phyloP scores from a whole-genome alignment of 1,140 invertebrate genomes.

The Zaprionus camerounensis region DNA sequence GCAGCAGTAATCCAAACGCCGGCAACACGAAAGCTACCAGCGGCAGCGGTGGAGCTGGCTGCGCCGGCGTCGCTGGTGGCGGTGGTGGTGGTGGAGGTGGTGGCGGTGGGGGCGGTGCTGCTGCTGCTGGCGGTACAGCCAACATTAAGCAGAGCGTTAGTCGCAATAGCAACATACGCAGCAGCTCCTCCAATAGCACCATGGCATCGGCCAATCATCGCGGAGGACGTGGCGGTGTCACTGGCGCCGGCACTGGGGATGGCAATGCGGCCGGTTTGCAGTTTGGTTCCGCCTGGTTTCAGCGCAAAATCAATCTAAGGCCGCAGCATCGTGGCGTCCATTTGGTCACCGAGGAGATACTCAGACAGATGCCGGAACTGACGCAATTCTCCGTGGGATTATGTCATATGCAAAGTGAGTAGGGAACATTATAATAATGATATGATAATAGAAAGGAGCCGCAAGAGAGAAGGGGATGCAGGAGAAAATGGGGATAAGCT shows the following conservation, averaged over 20 bases:
- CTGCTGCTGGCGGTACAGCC: slow-evolving; percentile 34
- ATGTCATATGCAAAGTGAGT: slow-evolving; percentile 98
- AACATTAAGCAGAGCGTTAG: slow-evolving; percentile 82
- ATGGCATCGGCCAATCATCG: slow-evolving; percentile 86
- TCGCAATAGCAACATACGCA: slow-evolving; percentile 83
- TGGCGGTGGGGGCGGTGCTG: slow-evolving; percentile 53
- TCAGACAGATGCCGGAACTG: slow-evolving; percentile 96
- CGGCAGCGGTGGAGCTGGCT: slow-evolving; percentile 81
- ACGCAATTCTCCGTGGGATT: slow-evolving; percentile 96
- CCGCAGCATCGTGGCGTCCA: slow-evolving; percentile 97
- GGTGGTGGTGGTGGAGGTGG: slow-evolving; percentile 67
- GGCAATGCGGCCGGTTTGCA: slow-evolving; percentile 88
- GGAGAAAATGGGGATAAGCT: not conserved
- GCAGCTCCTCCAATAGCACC: slow-evolving; percentile 84
- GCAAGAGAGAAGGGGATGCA: not conserved
- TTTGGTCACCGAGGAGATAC: slow-evolving; percentile 97
- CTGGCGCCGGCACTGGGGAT: slow-evolving; percentile 86
- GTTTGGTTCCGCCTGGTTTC: slow-evolving; percentile 97
- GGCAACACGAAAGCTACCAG: slow-evolving; percentile 79
- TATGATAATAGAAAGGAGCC: not conserved
- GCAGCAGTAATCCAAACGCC: slow-evolving; percentile 82
- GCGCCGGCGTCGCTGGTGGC: slow-evolving; percentile 72
- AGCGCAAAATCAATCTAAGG: slow-evolving; percentile 97
- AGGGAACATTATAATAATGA: slow-evolving; percentile 10
- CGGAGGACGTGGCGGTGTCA: slow-evolving; percentile 79